A percentile compares a stretch with the other conserved stretches of the same genome.
Evolutionary conservation across 37 sponge, comb jelly and placozoan species (phyloP).

Genomic region (Spongia lamella): DNA sequence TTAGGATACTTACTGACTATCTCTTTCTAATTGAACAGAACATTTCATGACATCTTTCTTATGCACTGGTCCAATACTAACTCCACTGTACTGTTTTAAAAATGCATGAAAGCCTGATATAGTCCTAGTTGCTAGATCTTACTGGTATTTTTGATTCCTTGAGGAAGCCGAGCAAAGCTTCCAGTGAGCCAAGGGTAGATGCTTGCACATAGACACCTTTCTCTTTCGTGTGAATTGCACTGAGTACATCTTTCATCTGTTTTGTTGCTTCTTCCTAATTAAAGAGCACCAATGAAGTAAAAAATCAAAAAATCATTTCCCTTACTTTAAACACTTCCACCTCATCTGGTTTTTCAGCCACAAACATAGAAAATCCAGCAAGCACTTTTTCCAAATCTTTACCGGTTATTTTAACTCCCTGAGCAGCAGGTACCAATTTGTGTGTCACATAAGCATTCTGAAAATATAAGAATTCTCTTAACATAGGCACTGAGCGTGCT

Average conservation of each 20-base stretch:
- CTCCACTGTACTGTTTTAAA: conserved; percentile 73
- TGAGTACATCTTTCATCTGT: conserved; percentile 65
- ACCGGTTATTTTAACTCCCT: conserved; percentile 83
- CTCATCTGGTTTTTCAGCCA: conserved; percentile 90
- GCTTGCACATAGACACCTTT: conserved; percentile 98
- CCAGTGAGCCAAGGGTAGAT: conserved; percentile 95
- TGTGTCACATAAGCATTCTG: conserved; percentile 88
- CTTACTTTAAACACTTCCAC: conserved; percentile 79
- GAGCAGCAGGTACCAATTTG: conserved; percentile 69
- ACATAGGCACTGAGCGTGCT: no score
- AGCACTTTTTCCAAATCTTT: conserved; percentile 90
- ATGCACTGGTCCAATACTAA: conserved; percentile 97
- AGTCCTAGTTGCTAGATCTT: conserved; percentile 20
- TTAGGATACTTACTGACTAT: conserved; percentile 74
- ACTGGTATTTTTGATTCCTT: conserved; percentile 95
- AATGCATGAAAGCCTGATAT: background rate
- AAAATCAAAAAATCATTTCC: background rate
- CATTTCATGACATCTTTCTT: conserved; percentile 98
- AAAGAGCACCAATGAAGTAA: no score
- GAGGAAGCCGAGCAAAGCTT: conserved; percentile 93
- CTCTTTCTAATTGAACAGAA: conserved; percentile 94
- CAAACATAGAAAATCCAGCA: conserved; percentile 88
- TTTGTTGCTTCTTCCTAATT: conserved; percentile 63
- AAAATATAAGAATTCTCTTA: conserved; percentile 5
- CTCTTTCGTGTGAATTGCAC: conserved; percentile 78